Conservation (phyloP, 1,140 invertebrate species). For the Trichonephila clavipes region DNA sequence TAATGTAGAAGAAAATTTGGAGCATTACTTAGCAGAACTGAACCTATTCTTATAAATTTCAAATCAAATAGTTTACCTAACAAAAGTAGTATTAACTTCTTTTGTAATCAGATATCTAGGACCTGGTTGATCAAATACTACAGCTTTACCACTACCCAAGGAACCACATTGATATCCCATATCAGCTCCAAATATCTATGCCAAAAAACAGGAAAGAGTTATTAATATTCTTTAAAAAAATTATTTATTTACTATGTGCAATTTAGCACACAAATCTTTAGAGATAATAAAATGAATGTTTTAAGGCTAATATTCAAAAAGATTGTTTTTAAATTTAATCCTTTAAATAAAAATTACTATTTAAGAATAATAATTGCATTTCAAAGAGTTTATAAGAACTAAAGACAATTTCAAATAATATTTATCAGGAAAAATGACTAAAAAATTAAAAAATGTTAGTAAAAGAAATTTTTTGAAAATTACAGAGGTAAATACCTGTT, state of each 20-base stretch:
- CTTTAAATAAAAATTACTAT: no score
- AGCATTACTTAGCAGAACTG: neutral
- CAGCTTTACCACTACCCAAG: slow-evolving; percentile 81
- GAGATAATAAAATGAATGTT: neutral
- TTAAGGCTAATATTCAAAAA: neutral
- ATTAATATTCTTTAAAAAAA: neutral
- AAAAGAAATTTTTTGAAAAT: no score
- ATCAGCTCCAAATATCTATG: slow-evolving; percentile 78
- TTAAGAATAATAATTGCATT: no score
- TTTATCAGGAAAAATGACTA: no score
- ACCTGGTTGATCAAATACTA: slow-evolving; percentile 81
- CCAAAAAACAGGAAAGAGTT: neutral
- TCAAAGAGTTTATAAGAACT: no score
- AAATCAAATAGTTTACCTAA: slow-evolving; percentile 58
- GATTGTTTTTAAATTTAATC: neutral
- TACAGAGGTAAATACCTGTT: no score
- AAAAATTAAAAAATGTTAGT: no score
- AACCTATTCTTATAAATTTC: neutral
- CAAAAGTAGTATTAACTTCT: slow-evolving; percentile 81
- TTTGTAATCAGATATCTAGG: slow-evolving; percentile 80
- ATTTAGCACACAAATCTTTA: no score
- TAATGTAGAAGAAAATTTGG: neutral
- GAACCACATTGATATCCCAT: slow-evolving; percentile 81
- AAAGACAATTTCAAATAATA: no score
- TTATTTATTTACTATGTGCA: no score